These are phyloP conservation scores for Pheucticus melanocephalus DNA, from an alignment of 2,113 vertebrate species.

Conservation along the genomic window DNA sequence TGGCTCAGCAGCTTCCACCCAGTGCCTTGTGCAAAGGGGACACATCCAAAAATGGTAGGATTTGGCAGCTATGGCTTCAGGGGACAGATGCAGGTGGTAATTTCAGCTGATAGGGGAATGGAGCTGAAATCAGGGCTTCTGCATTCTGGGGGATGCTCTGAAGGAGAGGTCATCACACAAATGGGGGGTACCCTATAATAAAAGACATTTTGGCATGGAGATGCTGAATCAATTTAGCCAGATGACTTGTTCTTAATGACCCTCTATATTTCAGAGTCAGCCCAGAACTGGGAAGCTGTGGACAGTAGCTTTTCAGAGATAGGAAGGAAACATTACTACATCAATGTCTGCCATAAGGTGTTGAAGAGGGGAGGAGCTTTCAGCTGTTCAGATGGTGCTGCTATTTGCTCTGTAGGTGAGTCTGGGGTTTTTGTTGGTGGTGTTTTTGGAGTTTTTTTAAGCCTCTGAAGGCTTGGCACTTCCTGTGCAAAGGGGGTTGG, in stretches of 20 bases:
- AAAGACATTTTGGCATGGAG: background rate
- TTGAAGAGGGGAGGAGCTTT: slow-evolving; percentile 71
- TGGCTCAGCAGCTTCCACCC: background rate
- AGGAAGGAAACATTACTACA: slow-evolving; percentile 77
- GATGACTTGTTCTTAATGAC: background rate
- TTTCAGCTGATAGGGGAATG: background rate
- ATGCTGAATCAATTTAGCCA: background rate
- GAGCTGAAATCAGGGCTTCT: background rate
- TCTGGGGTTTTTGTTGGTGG: background rate
- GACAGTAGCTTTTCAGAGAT: slow-evolving; percentile 66
- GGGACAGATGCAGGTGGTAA: too few species aligned
- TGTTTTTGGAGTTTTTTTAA: background rate
- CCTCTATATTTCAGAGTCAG: slow-evolving; percentile 69
- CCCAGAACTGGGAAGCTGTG: slow-evolving; percentile 90
- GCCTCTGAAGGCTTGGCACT: background rate
- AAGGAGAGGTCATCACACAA: background rate
- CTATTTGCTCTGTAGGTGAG: slow-evolving; percentile 90
- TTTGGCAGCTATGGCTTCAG: background rate
- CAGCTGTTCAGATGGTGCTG: slow-evolving; percentile 78
- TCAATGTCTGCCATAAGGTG: slow-evolving; percentile 90
- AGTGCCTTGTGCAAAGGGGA: background rate
- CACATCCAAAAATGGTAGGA: background rate
- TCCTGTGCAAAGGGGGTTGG: background rate
- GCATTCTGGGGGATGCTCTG: background rate
- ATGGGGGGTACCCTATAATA: background rate